Base-by-base conservation (phyloP, 2,797 vertebrate species). In the Melanotaenia maccullochi region DNA sequence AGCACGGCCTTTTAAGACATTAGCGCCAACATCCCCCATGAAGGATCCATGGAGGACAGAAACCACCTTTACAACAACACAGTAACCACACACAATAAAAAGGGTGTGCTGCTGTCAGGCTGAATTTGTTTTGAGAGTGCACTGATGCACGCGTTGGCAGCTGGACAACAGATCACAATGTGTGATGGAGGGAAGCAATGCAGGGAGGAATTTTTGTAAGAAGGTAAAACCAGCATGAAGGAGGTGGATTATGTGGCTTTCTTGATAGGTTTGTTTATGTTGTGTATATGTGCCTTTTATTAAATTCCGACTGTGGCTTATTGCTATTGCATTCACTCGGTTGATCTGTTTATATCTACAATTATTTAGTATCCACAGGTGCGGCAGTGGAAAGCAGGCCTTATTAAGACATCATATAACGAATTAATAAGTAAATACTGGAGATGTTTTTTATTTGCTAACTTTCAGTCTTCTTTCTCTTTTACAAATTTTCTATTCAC, bases 91-190 rank as follows among this genome's bases (percentile, higher is more conserved):
- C 65, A 59, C 52, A 4, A 40, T 42, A 65, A 61, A 63, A 52
- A 61, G 51, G 58, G 25, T 51, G 72, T 44, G 57, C n/a, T 18
- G 57, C 63, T 80, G 75, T 79, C 84, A 38, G 60, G n/a, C 65
- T 35, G 51, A 4, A 51, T 84, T 49, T 74, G 36, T 70, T 2
- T 22, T 6, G 22, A 62, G 44, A 13, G 49, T 40, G 60, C 35
- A 38, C 64, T 75, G 81, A 78, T 11, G 63, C 83, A 51, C 20
- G 0, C 35, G 2, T 25, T 32, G 78, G 47, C 44, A 11, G 9
- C 73, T 20, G 64, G 60, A 85, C 68, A 71, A 47, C 42, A 28
- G 60, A 67, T 54, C 73, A 36, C 0, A 14, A 51, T 38, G 55
- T 77, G 42, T 65, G 68, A 68, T 11, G 54, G 42, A 32, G 42